These are phyloP conservation scores for Apistogramma diplotaenia DNA, from an alignment of 2,113 vertebrate species.

Conservation along the genomic window DNA sequence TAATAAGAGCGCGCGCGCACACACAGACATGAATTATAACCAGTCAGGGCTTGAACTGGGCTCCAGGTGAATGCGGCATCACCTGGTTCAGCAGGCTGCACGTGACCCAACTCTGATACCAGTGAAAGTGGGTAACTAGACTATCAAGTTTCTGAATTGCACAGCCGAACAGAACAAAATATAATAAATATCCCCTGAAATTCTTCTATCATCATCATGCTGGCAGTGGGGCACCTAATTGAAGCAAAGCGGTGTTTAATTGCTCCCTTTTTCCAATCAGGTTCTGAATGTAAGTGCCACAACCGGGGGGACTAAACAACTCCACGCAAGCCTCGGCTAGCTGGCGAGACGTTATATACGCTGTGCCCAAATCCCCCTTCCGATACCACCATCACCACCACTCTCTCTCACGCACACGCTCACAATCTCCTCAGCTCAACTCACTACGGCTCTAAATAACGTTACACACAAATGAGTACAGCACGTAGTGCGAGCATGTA, in stretches of 20 bases:
- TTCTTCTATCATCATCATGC: background rate
- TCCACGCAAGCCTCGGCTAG: background rate
- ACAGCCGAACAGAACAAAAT: background rate
- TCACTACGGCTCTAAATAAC: background rate
- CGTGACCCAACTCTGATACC: background rate
- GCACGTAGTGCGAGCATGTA: background rate
- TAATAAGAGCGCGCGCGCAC: background rate
- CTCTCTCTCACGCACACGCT: background rate
- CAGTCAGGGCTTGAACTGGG: background rate
- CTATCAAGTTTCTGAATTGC: background rate
- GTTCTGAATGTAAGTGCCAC: background rate
- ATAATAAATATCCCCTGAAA: background rate
- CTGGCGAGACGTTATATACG: background rate
- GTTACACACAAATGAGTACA: background rate
- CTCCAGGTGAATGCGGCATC: background rate
- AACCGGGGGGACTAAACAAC: background rate
- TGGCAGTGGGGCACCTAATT: background rate
- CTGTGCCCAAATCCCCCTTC: background rate
- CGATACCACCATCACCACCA: background rate
- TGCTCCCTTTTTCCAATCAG: background rate
- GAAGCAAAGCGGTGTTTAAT: background rate
- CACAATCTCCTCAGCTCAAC: background rate
- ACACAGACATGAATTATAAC: background rate
- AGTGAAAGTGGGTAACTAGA: background rate
- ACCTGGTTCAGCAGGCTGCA: background rate